These are phyloP conservation scores for Ryuthela nishihirai DNA, from an alignment of 2,888 invertebrate genomes.

Conservation along the genomic window DNA sequence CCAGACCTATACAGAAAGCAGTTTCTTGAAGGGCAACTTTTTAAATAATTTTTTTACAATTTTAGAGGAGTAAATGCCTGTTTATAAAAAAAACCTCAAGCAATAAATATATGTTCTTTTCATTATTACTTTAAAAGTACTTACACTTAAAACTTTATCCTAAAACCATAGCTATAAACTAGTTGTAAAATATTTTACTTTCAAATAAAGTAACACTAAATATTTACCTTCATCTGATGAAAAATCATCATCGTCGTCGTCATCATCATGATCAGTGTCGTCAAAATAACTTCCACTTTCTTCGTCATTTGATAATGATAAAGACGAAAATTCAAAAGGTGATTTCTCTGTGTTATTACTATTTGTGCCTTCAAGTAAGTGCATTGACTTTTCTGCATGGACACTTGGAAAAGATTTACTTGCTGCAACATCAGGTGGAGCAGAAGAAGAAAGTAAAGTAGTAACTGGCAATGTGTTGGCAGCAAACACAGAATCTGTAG, in stretches of 20 bases:
- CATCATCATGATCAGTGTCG: conserved; percentile 65
- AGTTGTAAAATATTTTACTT: neutral
- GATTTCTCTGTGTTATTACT: conserved; percentile 26
- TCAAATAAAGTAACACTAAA: neutral
- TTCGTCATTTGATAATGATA: conserved; percentile 64
- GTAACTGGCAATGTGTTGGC: conserved; percentile 8
- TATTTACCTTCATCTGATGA: conserved; percentile 70
- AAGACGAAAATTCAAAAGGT: conserved; percentile 30
- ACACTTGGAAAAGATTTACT: no score
- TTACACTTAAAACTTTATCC: no score
- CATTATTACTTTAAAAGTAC: no score
- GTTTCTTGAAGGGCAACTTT: no score
- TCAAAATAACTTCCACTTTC: conserved; percentile 56
- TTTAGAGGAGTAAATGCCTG: no score
- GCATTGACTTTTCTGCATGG: no score
- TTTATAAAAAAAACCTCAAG: no score
- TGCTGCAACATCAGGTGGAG: conserved; percentile 32
- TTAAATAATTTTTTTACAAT: no score
- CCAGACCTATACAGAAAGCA: no score
- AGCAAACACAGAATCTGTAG: conserved; percentile 6
- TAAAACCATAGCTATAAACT: neutral
- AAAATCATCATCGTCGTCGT: conserved; percentile 62
- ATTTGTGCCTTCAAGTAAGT: no score
- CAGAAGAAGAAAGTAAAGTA: conserved; percentile 24
- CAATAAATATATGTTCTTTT: no score